phyloP scores from a whole-genome alignment of 2,113 vertebrate genomes.

The Turnix velox region DNA sequence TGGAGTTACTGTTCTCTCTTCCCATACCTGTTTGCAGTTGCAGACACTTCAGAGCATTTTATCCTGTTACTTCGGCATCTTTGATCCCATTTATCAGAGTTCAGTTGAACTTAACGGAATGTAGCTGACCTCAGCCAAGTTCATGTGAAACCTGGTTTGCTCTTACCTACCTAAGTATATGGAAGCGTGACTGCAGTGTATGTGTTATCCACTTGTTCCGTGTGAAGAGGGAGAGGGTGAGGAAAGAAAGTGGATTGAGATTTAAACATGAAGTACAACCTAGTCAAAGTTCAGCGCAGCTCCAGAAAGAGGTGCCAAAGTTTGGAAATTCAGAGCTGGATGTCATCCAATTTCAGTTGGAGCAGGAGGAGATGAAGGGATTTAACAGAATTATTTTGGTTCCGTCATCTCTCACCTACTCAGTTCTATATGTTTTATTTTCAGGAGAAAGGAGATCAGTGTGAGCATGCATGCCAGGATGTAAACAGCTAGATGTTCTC shows the following conservation, averaged over 20 bases:
- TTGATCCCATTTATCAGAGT: constrained; percentile 38
- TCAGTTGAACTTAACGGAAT: background rate
- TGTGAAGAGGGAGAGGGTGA: background rate
- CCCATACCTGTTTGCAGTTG: background rate
- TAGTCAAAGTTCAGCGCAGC: background rate
- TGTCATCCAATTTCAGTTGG: background rate
- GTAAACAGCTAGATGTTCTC: background rate
- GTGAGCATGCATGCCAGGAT: background rate
- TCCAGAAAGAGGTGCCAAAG: background rate
- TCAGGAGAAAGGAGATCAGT: background rate
- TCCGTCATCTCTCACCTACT: background rate
- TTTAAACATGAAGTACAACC: background rate
- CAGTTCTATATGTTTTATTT: background rate
- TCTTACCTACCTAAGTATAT: background rate
- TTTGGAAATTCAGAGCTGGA: constrained; percentile 14
- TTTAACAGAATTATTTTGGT: background rate
- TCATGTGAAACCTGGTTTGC: background rate
- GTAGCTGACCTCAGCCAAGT: background rate
- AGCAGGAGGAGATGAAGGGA: background rate
- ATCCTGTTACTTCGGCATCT: background rate
- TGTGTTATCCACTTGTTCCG: background rate
- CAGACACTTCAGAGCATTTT: background rate
- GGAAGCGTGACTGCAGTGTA: background rate
- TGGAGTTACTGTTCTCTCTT: background rate
- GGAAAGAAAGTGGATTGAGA: background rate